Conservation (phyloP, 2,113 vertebrate genomes). For the Lophura nycthemera region DNA sequence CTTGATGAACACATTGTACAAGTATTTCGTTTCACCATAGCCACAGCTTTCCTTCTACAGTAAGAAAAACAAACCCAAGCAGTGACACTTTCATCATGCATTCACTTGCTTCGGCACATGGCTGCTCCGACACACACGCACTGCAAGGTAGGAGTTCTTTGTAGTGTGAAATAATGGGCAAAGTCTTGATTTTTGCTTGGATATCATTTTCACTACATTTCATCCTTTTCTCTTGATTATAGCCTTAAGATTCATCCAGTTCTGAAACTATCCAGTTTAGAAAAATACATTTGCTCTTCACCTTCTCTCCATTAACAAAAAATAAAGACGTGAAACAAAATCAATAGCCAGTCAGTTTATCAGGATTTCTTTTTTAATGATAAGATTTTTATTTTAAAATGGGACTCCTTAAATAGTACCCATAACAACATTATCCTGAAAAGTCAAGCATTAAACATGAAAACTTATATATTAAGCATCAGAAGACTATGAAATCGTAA, state of each 20-base stretch:
- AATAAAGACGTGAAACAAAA: not conserved
- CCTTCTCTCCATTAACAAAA: not conserved
- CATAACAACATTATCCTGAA: not conserved
- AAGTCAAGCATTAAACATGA: not conserved
- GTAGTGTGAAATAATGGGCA: not conserved
- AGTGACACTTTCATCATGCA: not conserved
- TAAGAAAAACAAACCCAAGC: conserved; percentile 8
- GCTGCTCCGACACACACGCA: not conserved
- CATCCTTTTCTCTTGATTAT: not conserved
- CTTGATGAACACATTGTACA: not conserved
- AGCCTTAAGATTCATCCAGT: not conserved
- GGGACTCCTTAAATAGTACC: not conserved
- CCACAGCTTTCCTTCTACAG: conserved; percentile 14
- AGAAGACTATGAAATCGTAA: not conserved
- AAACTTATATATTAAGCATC: not conserved
- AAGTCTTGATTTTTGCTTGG: not conserved
- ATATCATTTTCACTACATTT: not conserved
- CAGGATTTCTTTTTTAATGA: not conserved
- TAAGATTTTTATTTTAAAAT: not conserved
- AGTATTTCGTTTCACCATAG: not conserved
- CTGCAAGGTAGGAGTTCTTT: not conserved
- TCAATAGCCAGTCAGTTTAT: not conserved
- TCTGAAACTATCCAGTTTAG: not conserved
- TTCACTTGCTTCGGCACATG: conserved; percentile 2
- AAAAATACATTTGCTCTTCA: not conserved